Evolutionary conservation across 2,113 vertebrate genomes (phyloP).

Genomic region (Engraulis encrasicolus): DNA sequence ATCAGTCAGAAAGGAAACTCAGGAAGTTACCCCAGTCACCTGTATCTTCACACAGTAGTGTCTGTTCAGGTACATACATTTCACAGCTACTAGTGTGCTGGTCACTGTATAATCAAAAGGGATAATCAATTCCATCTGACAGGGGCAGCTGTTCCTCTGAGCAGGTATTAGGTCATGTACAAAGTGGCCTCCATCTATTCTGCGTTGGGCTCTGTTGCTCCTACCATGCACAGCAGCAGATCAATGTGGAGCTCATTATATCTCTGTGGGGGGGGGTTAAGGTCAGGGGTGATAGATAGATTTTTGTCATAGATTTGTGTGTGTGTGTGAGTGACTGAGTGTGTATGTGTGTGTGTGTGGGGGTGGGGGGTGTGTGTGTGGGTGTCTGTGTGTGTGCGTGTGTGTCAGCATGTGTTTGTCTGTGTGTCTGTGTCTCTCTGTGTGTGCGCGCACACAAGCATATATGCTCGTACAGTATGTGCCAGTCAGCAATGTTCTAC

Average conservation of each 20-base stretch:
- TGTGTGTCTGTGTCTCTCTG: no score
- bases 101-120: no score
- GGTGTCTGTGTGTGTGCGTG: neutral
- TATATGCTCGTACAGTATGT: no score
- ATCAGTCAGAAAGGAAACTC: neutral
- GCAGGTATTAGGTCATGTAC: neutral
- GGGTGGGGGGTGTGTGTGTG: neutral
- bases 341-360: neutral
- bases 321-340: no score
- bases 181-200: neutral
- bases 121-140: neutral
- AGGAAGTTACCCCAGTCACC: no score
- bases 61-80: neutral
- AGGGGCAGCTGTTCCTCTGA: neutral
- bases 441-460: no score
- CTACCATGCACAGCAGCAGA: neutral
- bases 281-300: neutral
- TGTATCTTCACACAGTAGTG: neutral
- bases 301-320: no score
- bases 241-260: neutral
- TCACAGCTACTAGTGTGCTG: no score
- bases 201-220: neutral
- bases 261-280: neutral
- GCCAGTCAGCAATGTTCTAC: conserved; percentile 29
- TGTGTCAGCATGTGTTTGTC: no score